phyloP scores from a whole-genome alignment of 1,140 invertebrate genomes.

The Drosophila punjabiensis region DNA sequence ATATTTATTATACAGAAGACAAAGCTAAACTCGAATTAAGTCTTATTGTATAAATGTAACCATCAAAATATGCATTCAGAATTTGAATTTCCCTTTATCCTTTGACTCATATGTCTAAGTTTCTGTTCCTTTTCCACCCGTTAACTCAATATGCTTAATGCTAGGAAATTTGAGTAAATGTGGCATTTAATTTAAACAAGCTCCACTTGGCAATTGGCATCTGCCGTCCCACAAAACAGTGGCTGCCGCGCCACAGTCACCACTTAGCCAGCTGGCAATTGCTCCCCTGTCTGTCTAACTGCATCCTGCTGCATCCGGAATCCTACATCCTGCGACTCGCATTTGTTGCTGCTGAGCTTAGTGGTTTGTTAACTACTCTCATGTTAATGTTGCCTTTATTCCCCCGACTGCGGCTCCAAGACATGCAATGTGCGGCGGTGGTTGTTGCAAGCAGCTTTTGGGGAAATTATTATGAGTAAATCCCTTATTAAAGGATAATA shows the following conservation, averaged over 20 bases:
- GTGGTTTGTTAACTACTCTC: constrained; percentile 41
- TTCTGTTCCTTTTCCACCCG: not conserved
- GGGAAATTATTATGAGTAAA: not conserved
- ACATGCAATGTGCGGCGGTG: not conserved
- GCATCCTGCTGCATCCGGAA: not conserved
- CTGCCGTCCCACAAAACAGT: constrained; percentile 10
- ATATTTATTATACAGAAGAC: not conserved
- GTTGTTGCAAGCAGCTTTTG: not conserved
- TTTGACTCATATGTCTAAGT: too few relatives aligned
- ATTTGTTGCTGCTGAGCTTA: constrained; percentile 26
- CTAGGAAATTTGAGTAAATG: constrained; percentile 49
- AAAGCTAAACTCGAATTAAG: not conserved
- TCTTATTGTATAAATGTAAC: not conserved
- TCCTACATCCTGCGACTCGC: constrained; percentile 7
- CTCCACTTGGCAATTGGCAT: constrained; percentile 38
- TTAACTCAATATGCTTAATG: constrained; percentile 68
- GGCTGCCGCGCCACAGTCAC: constrained; percentile 22
- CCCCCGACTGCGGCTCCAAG: constrained; percentile 5
- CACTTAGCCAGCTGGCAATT: constrained; percentile 34
- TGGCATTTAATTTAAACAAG: constrained; percentile 43
- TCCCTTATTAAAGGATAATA: not conserved
- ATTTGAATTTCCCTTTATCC: not conserved
- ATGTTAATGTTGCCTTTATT: constrained; percentile 34
- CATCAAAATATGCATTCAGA: too few relatives aligned
- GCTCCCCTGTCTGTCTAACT: not conserved